Conservation (phyloP, 2,113 vertebrate genomes). For the Rhinolophus ferrumequinum region DNA sequence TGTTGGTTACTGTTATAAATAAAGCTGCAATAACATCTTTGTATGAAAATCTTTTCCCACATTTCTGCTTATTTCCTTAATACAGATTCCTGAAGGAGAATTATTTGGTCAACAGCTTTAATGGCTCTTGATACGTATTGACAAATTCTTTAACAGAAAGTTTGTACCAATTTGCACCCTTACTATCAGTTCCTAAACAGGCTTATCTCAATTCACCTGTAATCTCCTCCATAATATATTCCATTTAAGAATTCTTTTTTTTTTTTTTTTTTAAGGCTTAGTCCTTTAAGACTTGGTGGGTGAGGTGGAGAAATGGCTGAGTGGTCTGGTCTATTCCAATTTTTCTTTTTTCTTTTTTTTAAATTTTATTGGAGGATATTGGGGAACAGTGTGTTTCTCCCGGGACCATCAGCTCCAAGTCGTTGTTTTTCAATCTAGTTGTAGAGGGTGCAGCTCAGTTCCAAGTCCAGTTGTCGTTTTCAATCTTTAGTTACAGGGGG, state of each 20-base stretch:
- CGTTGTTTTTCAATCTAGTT: too few species aligned
- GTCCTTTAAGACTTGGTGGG: background rate
- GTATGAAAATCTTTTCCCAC: background rate
- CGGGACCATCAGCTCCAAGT: too few species aligned
- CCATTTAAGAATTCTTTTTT: background rate
- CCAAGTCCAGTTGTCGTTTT: too few species aligned
- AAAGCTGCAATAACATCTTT: background rate
- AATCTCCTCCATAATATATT: background rate
- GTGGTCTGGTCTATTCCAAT: background rate
- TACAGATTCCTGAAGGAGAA: background rate
- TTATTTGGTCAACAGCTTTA: background rate
- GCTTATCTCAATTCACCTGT: background rate
- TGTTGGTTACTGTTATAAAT: background rate
- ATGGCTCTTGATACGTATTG: background rate
- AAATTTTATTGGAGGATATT: too few species aligned
- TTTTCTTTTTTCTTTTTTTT: background rate
- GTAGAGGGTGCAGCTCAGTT: too few species aligned
- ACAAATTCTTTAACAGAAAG: background rate
- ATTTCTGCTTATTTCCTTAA: background rate
- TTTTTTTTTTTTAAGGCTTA: background rate
- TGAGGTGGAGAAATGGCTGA: background rate
- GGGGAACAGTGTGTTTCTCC: too few species aligned
- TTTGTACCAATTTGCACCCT: background rate
- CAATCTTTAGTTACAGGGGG: too few species aligned
- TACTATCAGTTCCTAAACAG: background rate